A percentile compares a stretch with the other conserved stretches of the same genome.
Evolutionary conservation across 1,140 invertebrate genomes (phyloP).

Genomic region (Orchesella cincta): DNA sequence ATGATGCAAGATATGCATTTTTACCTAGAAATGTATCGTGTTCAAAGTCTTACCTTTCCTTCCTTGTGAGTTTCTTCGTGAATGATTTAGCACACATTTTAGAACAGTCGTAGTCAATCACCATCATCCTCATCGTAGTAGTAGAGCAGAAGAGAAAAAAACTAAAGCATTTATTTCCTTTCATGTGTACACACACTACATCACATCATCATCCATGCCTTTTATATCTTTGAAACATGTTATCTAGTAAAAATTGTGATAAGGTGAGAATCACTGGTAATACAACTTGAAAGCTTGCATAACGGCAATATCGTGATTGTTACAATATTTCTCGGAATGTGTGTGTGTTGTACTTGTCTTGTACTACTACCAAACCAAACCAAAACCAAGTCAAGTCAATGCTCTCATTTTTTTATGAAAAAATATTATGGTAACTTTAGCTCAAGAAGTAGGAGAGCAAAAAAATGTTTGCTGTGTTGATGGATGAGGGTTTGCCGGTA

Average conservation of each 20-base stretch:
- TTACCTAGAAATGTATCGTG: no score
- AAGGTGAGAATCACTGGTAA: not conserved
- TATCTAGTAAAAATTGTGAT: no score
- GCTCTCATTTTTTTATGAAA: not conserved
- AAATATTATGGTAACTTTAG: not conserved
- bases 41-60: no score
- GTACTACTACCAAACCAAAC: not conserved
- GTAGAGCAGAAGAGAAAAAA: no score
- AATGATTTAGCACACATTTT: no score
- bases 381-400: not conserved
- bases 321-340: not conserved
- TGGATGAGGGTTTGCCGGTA: not conserved
- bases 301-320: not conserved
- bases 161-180: no score
- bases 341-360: not conserved
- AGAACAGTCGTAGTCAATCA: no score
- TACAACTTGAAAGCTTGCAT: not conserved
- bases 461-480: not conserved
- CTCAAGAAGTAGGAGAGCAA: not conserved
- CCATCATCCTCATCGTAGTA: no score
- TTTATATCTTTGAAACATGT: not conserved
- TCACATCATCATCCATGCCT: not conserved
- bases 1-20: no score
- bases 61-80: no score
- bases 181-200: not conserved